Conservation (phyloP, 2,888 invertebrate genomes). For the Caenorhabditis virilis region DNA sequence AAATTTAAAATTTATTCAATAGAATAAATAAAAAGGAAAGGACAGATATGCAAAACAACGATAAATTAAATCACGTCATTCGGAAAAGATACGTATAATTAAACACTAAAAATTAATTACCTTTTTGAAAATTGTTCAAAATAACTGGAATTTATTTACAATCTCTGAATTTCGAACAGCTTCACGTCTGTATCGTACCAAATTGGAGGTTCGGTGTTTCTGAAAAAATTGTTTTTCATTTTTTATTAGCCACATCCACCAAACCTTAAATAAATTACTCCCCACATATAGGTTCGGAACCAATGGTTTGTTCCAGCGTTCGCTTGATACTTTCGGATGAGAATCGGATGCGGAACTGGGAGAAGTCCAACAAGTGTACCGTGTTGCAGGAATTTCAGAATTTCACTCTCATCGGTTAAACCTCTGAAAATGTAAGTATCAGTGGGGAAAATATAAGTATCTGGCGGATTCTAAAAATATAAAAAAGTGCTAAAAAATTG, state of each 20-base stretch:
- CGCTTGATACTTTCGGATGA: slow-evolving; percentile 95
- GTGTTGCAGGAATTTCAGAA: slow-evolving; percentile 96
- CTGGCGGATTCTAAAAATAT: not conserved
- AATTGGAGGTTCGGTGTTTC: slow-evolving; percentile 96
- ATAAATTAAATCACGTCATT: no score
- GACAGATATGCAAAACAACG: no score
- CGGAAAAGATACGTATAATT: no score
- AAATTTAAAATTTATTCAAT: no score
- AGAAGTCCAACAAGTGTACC: slow-evolving; percentile 94
- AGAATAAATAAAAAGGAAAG: no score
- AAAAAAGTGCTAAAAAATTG: no score
- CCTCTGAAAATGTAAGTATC: slow-evolving; percentile 75
- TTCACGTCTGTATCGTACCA: slow-evolving; percentile 99
- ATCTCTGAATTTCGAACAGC: slow-evolving; percentile 89
- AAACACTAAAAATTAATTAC: no score
- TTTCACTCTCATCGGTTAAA: slow-evolving; percentile 97
- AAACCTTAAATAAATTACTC: slow-evolving; percentile 92
- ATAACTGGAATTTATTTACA: no score
- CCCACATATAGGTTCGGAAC: slow-evolving; percentile 99
- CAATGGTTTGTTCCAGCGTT: slow-evolving; percentile 97
- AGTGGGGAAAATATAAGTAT: no score
- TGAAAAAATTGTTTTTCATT: slow-evolving; percentile 70
- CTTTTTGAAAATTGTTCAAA: no score
- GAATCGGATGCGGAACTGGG: slow-evolving; percentile 97
- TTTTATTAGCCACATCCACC: not conserved